phyloP scores from a whole-genome alignment of 2,888 invertebrate species.

The Hirtodrosophila cameraria region DNA sequence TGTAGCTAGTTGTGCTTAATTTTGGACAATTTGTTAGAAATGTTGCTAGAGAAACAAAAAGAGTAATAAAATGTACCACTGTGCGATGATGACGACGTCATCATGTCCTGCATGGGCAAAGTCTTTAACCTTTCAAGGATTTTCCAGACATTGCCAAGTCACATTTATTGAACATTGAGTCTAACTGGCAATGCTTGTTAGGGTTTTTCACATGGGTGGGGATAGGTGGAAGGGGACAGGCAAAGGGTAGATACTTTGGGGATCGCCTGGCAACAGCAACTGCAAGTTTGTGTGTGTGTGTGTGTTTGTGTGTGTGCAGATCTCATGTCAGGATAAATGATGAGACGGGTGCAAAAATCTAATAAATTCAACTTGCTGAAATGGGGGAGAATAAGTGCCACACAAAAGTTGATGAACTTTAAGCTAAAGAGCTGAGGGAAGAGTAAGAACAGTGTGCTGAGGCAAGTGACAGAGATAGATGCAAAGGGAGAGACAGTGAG shows the following conservation, averaged over 20 bases:
- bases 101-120: constrained; percentile 69
- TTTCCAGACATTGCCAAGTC: constrained; percentile 65
- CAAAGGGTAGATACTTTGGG: constrained; percentile 3
- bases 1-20: too few species aligned
- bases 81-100: constrained; percentile 23
- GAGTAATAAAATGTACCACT: too few species aligned
- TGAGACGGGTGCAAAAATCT: constrained; percentile 60
- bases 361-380: constrained; percentile 48
- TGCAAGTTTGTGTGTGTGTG: not conserved
- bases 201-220: constrained; percentile 2
- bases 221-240: not conserved
- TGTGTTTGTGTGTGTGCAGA: constrained; percentile 45
- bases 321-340: constrained; percentile 52
- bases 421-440: constrained; percentile 20
- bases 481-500: not conserved
- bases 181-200: constrained; percentile 36
- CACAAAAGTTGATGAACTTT: constrained; percentile 74
- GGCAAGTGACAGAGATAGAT: not conserved
- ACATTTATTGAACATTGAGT: constrained; percentile 67
- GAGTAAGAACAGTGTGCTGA: not conserved
- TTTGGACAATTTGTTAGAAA: too few species aligned
- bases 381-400: constrained; percentile 18
- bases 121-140: constrained; percentile 83
- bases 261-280: constrained; percentile 17
- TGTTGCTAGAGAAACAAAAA: too few species aligned